Percentiles rank a stretch among this genome's conserved stretches.
Conservation (phyloP, 2,797 vertebrate genomes). For the Eulemur coronatus region DNA sequence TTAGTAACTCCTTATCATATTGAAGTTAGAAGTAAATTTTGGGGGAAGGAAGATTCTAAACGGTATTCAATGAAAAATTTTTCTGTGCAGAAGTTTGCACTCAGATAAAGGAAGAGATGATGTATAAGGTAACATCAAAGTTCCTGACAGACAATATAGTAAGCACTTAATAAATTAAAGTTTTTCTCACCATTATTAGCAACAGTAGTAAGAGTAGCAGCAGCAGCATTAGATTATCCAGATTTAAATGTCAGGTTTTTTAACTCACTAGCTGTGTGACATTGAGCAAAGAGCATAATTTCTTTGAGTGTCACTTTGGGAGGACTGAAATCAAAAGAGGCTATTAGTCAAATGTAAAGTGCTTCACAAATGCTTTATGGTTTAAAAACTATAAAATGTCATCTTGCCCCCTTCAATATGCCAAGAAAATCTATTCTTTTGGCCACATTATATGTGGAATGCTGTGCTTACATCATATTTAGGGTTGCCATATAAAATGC, state of each 20-base stretch:
- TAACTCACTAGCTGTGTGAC: slow-evolving; percentile 19
- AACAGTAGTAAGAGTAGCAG: neutral
- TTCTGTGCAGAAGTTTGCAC: neutral
- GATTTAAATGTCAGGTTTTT: neutral
- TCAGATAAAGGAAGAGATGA: neutral
- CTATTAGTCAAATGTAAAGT: neutral
- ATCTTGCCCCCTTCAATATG: neutral
- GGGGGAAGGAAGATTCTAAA: neutral
- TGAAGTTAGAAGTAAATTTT: neutral
- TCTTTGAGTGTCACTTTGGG: slow-evolving; percentile 16
- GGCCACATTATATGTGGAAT: neutral
- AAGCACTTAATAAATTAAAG: neutral
- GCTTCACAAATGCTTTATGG: neutral
- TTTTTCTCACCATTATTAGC: neutral
- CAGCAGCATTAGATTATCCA: neutral
- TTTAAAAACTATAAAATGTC: slow-evolving; percentile 43
- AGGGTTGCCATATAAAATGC: neutral
- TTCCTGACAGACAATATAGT: neutral
- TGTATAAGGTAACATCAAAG: neutral
- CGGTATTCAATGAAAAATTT: neutral
- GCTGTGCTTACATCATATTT: neutral
- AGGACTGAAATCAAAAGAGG: slow-evolving; percentile 22
- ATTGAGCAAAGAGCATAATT: neutral
- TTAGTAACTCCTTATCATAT: neutral
- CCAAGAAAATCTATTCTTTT: neutral